phyloP scores from a whole-genome alignment of 1,140 invertebrate species.

The Grapholita molesta region DNA sequence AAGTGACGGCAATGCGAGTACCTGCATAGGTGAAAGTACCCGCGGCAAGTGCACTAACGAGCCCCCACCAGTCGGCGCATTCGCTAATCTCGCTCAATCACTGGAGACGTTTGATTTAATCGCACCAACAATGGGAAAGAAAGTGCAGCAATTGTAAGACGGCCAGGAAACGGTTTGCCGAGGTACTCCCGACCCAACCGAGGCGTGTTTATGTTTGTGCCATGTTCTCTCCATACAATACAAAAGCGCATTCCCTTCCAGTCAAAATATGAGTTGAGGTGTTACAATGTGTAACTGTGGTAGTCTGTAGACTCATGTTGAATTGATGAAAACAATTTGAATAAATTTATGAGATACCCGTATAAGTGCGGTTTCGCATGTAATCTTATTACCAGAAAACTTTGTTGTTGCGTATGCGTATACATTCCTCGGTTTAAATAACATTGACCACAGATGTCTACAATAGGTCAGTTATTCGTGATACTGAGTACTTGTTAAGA shows the following conservation, averaged over 20 bases:
- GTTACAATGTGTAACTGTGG: not conserved
- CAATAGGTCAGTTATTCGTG: not conserved
- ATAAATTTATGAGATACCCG: not conserved
- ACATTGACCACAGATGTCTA: not conserved
- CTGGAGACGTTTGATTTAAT: slow-evolving; percentile 65
- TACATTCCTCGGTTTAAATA: not conserved
- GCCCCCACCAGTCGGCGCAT: slow-evolving; percentile 24
- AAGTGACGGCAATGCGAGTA: slow-evolving; percentile 36
- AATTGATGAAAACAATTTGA: not conserved
- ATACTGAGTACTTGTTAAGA: not conserved
- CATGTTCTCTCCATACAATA: not conserved
- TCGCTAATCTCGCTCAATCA: slow-evolving; percentile 53
- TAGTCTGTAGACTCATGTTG: not conserved
- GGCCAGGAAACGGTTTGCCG: slow-evolving; percentile 38
- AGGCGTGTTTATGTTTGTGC: not conserved
- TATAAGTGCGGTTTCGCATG: not conserved
- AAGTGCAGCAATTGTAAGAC: slow-evolving; percentile 65
- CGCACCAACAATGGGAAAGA: slow-evolving; percentile 70
- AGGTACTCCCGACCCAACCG: not conserved
- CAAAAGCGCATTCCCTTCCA: not conserved
- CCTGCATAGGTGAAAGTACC: slow-evolving; percentile 58
- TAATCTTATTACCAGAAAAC: not conserved
- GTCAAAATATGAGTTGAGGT: not conserved
- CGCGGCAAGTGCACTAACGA: slow-evolving; percentile 38
- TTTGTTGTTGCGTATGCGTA: not conserved